Percentiles rank a stretch among this genome's conserved stretches.
Evolutionary conservation across 1,140 invertebrate genomes (phyloP).

Genomic region (Agrilus planipennis): DNA sequence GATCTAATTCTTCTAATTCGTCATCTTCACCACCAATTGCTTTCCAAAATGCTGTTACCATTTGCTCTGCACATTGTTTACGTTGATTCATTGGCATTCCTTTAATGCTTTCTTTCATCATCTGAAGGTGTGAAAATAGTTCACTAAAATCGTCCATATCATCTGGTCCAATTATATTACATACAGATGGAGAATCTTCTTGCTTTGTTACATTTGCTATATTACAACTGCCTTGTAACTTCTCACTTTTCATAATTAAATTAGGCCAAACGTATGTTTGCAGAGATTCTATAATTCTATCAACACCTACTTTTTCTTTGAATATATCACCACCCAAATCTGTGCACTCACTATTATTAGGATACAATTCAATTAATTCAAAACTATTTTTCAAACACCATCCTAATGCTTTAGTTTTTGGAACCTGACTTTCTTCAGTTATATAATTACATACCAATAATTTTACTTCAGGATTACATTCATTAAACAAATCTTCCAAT

Average conservation of each 20-base stretch:
- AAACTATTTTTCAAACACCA: constrained; percentile 40
- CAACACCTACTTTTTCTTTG: constrained; percentile 52
- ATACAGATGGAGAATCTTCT: constrained; percentile 9
- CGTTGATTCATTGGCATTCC: constrained; percentile 49
- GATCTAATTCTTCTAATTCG: constrained; percentile 52
- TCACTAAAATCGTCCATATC: constrained; percentile 46
- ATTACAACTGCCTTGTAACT: constrained; percentile 2
- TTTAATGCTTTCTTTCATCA: constrained; percentile 56
- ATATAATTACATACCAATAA: constrained; percentile 31
- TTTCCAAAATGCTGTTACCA: constrained; percentile 67
- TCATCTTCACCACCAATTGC: constrained; percentile 64
- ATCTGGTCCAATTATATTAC: constrained; percentile 37
- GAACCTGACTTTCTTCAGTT: constrained; percentile 26
- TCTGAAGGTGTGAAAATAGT: constrained; percentile 48
- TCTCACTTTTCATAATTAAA: constrained; percentile 47
- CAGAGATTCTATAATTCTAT: constrained; percentile 61
- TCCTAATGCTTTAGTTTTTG: constrained; percentile 21
- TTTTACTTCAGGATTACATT: constrained; percentile 31
- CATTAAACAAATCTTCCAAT: constrained; percentile 26
- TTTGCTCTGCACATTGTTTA: constrained; percentile 60
- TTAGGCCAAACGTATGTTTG: constrained; percentile 70
- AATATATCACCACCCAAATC: constrained; percentile 49
- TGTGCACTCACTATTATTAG: constrained; percentile 36
- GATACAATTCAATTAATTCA: constrained; percentile 62
- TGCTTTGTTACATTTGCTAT: background rate